phyloP scores from a whole-genome alignment of 2,888 invertebrate genomes.

The Volucella bombylans region DNA sequence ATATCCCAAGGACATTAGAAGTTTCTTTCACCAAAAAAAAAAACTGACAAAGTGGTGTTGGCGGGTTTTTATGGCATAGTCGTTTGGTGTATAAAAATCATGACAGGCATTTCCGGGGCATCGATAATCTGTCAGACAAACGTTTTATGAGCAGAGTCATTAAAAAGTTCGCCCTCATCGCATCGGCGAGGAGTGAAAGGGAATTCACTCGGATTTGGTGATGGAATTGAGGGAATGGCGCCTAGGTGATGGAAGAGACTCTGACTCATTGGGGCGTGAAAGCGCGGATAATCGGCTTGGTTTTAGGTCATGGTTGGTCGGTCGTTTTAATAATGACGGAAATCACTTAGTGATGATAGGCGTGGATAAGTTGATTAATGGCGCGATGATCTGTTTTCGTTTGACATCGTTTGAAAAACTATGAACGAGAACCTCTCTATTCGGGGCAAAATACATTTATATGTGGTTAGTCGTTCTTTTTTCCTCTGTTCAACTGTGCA shows the following conservation, averaged over 20 bases:
- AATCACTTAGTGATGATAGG: not conserved
- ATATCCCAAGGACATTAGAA: constrained; percentile 33
- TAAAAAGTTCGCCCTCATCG: constrained; percentile 30
- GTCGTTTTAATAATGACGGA: not conserved
- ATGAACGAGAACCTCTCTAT: no score
- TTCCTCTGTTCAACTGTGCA: no score
- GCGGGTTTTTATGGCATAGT: constrained; percentile 32
- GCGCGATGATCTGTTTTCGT: not conserved
- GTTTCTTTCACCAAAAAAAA: not conserved
- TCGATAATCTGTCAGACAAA: constrained; percentile 60
- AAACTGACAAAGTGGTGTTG: constrained; percentile 18
- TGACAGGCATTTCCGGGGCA: constrained; percentile 56
- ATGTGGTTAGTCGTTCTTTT: no score
- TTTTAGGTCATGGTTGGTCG: constrained; percentile 15
- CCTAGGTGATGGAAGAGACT: constrained; percentile 18
- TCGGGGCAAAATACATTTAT: no score
- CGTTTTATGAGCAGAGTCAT: constrained; percentile 42
- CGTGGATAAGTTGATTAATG: not conserved
- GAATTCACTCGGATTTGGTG: constrained; percentile 19
- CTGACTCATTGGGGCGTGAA: constrained; percentile 37
- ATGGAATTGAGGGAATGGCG: constrained; percentile 35
- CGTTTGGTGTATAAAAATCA: constrained; percentile 32
- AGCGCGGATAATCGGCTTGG: constrained; percentile 16
- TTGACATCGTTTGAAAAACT: no score
- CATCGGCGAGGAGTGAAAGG: not conserved